Base-by-base conservation (phyloP, 2,888 invertebrate genomes). In the Spialia ferax region DNA sequence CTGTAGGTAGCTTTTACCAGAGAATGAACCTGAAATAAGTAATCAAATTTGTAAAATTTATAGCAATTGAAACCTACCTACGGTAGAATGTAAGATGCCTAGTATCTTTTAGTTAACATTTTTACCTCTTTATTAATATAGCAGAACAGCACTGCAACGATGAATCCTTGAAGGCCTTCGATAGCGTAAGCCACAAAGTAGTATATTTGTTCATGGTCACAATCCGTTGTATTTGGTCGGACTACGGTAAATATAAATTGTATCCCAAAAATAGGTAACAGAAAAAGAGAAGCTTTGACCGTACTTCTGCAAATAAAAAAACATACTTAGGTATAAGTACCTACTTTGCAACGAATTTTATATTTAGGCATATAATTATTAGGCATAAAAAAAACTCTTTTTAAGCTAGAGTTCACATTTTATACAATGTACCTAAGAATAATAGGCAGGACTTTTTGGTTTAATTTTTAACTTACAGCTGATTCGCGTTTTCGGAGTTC, bases 191-290 rank as follows among this genome's bases (percentile, higher is more conserved):
- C 93, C n/a, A 93, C 74, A 75, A 94, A 95, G 74, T 95, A 95
- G 76, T 95, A 96, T 13, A 89, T 79, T 75, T 96, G 95, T 74
- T 95, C 95, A 72, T 75, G 81, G 0, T 75, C 86, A 82, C 92
- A 95, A 75, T 87, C 89, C 0, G 85, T 86, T 0, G 95, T 94
- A 15, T 85, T 84, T 2, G 95, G 95, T 63, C 94, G 84, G 42
- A 95, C 89, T 0, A 95, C 94, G 0, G 95, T 95, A 63, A 96
- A 84, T 18, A 96, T 87, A 75, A 96, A 96, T 77, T 96, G 96
- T 0, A 95, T 89, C 1, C 96, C 96, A 74, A 96, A 96, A 38
- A 97, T 86, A 0, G 96, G 96, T 84, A 96, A 94, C 73, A 96
- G 88, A 75, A 96, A 95, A 56, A 96, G 75, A 0, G 96, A 95